Evolutionary conservation across 2,888 invertebrate species (phyloP).

Genomic region (Lissonota sp.): DNA sequence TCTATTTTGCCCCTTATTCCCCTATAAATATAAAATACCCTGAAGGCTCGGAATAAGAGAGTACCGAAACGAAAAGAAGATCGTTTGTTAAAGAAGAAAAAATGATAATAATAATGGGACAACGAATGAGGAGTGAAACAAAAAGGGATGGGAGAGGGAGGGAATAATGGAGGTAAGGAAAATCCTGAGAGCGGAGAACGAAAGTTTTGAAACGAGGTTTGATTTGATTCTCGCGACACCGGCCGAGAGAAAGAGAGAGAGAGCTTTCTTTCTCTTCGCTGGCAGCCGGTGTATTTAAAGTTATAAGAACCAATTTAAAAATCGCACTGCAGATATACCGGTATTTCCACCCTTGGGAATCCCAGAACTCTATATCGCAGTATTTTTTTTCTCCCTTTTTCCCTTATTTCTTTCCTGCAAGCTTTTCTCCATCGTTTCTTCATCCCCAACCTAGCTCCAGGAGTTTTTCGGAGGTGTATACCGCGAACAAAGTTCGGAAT

Average conservation of each 20-base stretch:
- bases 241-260: background rate
- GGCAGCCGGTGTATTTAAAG: conserved; percentile 75
- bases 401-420: conserved; percentile 27
- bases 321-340: conserved; percentile 73
- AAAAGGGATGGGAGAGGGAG: too few species aligned
- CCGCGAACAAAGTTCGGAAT: conserved; percentile 74
- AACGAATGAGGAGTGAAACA: conserved; percentile 59
- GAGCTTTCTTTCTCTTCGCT: conserved; percentile 32
- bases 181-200: conserved; percentile 66
- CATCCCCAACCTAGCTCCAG: conserved; percentile 20
- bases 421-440: conserved; percentile 31
- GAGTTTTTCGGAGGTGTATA: conserved; percentile 43
- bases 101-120: conserved; percentile 56
- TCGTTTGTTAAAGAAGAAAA: conserved; percentile 66
- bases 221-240: conserved; percentile 75
- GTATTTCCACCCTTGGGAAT: conserved; percentile 47
- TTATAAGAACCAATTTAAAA: conserved; percentile 83
- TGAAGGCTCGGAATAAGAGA: conserved; percentile 24
- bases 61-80: conserved; percentile 61
- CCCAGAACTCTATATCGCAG: conserved; percentile 28
- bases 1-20: too few species aligned
- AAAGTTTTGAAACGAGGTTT: conserved; percentile 76
- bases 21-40: conserved; percentile 7
- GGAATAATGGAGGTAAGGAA: conserved; percentile 75
- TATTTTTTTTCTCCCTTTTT: conserved; percentile 45